Evolutionary conservation across 2,797 vertebrate genomes (phyloP), one percentile per base, ranked within the genome.

Genomic region (Heterohyrax brucei): DNA sequence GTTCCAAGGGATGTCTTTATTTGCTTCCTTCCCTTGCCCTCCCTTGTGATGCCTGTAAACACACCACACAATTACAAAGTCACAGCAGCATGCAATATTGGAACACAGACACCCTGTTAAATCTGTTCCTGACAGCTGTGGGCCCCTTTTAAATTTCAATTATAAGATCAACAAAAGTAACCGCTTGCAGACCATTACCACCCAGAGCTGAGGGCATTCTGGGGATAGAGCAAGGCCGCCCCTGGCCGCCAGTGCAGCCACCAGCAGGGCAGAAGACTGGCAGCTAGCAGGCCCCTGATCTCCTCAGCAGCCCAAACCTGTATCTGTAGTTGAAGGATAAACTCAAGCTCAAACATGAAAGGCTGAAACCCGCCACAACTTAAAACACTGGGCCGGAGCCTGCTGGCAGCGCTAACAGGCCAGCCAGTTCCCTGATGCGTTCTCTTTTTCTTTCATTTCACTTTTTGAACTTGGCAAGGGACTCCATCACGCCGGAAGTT

Each of bases 141-240:
- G 95, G 88, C 26, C 86, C 94, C 96, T 97, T 97, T 96, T 96
- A 82, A 97, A 97, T 70, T 94, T 95, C 83, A 97, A 2, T 96
- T 96, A 97, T 93, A 95, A 97, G 70, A 97, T 92, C n/a, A 98
- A 97, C 81, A 93, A 68, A 53, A 75, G 77, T 97, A 94, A 96
- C 64, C 3, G 1, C 92, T 50, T 77, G 61, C 91, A 97, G 95
- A 93, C 81, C 24, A 48, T 96, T 97, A 97, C 96, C 96, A 97
- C 96, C 93, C 97, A 96, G 89, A 82, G 78, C 93, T 95, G 94
- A 93, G 92, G 78, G 33, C 50, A 22, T 93, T 94, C 92, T 83
- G 88, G 84, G 77, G 59, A 50, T 5, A 85, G 64, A 59, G 61
- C 33, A 66, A 26, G 22, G 72, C 68, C 64, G 16, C 3, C 22